A percentile compares a stretch with the other conserved stretches of the same genome.
phyloP scores from a whole-genome alignment of 2,113 vertebrate genomes.

The Theristicus caerulescens region DNA sequence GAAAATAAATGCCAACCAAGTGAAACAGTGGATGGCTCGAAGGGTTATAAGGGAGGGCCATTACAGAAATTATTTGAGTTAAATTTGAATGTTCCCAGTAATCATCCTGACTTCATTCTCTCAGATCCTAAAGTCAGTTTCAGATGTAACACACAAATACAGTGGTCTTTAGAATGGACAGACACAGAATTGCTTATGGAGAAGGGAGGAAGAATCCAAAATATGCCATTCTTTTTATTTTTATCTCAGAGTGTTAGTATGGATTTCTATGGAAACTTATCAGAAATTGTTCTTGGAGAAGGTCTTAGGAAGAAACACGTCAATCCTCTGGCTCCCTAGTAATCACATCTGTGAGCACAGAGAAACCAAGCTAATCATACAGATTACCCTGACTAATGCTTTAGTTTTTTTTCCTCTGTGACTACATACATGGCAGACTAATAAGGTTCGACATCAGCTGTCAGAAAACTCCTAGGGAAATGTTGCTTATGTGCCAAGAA shows the following conservation, averaged over 20 bases:
- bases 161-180: not conserved
- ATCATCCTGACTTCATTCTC: not conserved
- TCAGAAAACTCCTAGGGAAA: not conserved
- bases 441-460: not conserved
- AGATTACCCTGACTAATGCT: not conserved
- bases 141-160: not conserved
- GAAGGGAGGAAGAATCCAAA: not conserved
- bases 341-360: not conserved
- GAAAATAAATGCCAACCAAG: not conserved
- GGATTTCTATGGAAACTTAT: not conserved
- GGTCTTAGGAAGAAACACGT: accelerated
- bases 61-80: not conserved
- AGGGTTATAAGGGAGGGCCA: not conserved
- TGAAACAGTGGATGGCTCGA: not conserved
- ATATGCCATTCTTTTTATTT: not conserved
- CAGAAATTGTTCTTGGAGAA: not conserved
- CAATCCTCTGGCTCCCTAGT: not conserved
- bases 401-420: not conserved
- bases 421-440: not conserved
- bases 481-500: not conserved
- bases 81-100: not conserved
- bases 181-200: not conserved
- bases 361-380: not conserved
- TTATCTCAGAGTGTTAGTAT: not conserved
- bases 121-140: not conserved